phyloP scores from a whole-genome alignment of 2,888 invertebrate species.

The Euplexia lucipara region DNA sequence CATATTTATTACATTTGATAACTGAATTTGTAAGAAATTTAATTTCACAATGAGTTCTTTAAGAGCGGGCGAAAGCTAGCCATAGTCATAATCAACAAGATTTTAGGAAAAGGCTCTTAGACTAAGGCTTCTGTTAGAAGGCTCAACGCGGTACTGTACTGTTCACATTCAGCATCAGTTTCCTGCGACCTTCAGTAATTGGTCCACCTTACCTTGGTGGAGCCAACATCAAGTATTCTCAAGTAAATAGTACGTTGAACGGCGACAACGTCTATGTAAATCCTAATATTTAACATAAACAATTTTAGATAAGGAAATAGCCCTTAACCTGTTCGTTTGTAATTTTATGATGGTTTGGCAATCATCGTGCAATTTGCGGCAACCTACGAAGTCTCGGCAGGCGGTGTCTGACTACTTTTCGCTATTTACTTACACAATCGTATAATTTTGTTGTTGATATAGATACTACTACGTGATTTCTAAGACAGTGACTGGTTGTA shows the following conservation, averaged over 20 bases:
- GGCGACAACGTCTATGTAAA: neutral
- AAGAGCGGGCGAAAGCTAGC: no score
- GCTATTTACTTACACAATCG: conserved; percentile 52
- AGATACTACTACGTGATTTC: conserved; percentile 26
- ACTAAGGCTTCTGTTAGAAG: no score
- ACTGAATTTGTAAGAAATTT: no score
- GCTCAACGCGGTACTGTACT: neutral
- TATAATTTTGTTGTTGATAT: conserved; percentile 52
- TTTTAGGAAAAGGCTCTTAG: no score
- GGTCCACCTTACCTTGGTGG: no score
- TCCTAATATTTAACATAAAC: conserved; percentile 28
- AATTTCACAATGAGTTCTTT: no score
- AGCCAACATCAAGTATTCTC: neutral
- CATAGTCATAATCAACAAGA: neutral
- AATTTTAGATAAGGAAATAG: conserved; percentile 51
- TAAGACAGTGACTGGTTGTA: conserved; percentile 6
- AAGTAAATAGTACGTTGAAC: neutral
- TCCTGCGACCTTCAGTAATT: neutral
- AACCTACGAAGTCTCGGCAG: conserved; percentile 43
- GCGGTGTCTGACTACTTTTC: conserved; percentile 48
- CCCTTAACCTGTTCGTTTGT: conserved; percentile 52
- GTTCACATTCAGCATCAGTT: no score
- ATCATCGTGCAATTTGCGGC: conserved; percentile 51
- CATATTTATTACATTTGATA: no score
- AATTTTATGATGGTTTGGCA: conserved; percentile 52